Evolutionary conservation across 2,113 vertebrate species (phyloP), one percentile per base, ranked within the genome.

Genomic region (Pterocles burchelli): DNA sequence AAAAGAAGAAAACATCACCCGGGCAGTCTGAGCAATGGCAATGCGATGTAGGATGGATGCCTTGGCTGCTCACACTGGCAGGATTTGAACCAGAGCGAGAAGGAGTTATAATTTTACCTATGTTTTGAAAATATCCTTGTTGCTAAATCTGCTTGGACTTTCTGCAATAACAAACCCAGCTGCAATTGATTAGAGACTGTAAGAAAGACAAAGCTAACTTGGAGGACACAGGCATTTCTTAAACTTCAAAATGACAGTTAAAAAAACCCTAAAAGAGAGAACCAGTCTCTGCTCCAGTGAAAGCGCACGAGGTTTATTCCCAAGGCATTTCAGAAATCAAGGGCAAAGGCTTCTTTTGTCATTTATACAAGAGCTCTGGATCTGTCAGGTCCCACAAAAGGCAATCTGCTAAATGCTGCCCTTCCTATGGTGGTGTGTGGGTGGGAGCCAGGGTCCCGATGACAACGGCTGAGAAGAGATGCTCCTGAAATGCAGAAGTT

Each of bases 101-200:
- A 86, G 41, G 68, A 90, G 33, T 71, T 96, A 88, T 26, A 93
- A 88, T 88, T 95, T 86, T 34, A 96, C 93, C 78, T 83, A 22
- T 88, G 68, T 93, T 96, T 94, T 96, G 92, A 91, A 94, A 93
- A 94, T 71, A 80, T 49, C 34, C 63, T 90, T 95, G 85, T 66
- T 81, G 71, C 82, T 96, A 91, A 96, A 93, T 92, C 95, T 93
- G 63, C 89, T 51, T 63, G 89, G 92, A 63, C 88, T 41, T 88
- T 85, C 71, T 80, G 59, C 61, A 85, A 62, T 26, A 94, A 88
- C 51, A 90, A 85, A 88, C 6, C 2, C 92, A 96, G 78, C 80
- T 95, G 83, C 79, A 74, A 10, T 12, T 59, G 48, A 79, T 89
- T 94, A 91, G 43, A 92, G 48, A 48, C 36, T 57, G 58, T 48